A percentile compares a stretch with the other conserved stretches of the same genome.
Conservation (phyloP, 1,140 invertebrate genomes). For the Parasteatoda tepidariorum region DNA sequence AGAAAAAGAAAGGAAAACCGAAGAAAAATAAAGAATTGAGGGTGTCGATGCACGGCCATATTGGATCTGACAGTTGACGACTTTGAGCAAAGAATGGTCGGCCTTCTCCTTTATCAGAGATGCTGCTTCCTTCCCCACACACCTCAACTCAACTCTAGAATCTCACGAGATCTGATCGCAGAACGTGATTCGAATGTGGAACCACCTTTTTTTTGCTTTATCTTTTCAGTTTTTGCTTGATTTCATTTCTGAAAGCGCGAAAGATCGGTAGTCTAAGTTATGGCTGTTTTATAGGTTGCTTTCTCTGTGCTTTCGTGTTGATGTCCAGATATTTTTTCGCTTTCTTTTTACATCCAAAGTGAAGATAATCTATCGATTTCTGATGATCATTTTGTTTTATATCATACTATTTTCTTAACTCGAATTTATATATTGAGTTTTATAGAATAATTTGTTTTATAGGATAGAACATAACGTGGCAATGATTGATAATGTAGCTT, state of each 20-base stretch:
- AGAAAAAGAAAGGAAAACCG: not conserved
- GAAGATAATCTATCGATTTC: too few relatives aligned
- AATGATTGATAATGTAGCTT: too few relatives aligned
- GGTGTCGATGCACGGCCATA: constrained; percentile 25
- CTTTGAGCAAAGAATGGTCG: constrained; percentile 37
- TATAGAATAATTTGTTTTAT: too few relatives aligned
- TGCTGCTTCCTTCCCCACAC: not conserved
- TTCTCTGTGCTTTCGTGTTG: too few relatives aligned
- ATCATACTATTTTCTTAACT: too few relatives aligned
- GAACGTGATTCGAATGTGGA: constrained; percentile 35
- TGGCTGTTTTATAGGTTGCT: not conserved
- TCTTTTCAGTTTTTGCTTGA: not conserved
- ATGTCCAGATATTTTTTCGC: too few relatives aligned
- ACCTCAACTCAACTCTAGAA: not conserved
- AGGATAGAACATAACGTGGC: too few relatives aligned
- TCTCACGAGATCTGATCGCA: constrained; percentile 34
- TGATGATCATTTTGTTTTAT: too few relatives aligned
- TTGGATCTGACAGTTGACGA: constrained; percentile 56
- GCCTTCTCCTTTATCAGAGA: constrained; percentile 1
- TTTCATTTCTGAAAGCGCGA: not conserved
- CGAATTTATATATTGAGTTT: too few relatives aligned
- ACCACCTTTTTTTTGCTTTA: not conserved
- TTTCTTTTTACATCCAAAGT: too few relatives aligned
- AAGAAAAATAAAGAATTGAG: not conserved
- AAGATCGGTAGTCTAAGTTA: not conserved